Conservation (phyloP, 2,797 vertebrate genomes). For the Labroides dimidiatus region DNA sequence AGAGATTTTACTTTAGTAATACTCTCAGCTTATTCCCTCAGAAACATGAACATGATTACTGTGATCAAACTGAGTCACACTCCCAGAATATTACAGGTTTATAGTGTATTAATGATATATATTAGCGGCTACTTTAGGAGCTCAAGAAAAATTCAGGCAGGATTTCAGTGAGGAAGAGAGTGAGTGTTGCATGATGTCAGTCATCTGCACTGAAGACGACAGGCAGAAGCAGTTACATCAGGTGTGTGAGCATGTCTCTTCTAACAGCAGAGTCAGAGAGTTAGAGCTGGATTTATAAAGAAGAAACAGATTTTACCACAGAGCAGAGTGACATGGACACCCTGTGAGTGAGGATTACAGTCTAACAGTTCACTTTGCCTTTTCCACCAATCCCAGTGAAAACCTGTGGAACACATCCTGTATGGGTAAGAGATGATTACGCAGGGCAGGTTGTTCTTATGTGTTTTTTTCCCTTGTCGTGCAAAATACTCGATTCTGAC, state of each 20-base stretch:
- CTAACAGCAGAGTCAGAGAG: neutral
- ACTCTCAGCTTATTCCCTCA: neutral
- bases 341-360: neutral
- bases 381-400: neutral
- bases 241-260: neutral
- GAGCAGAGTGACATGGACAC: neutral
- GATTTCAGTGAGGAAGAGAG: neutral
- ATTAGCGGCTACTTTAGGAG: neutral
- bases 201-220: neutral
- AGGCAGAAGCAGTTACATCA: neutral
- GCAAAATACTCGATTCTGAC: no score
- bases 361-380: neutral
- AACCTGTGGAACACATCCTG: neutral
- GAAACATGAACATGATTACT: no score
- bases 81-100: neutral
- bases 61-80: neutral
- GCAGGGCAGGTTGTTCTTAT: no score
- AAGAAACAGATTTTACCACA: neutral
- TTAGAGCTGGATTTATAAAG: neutral
- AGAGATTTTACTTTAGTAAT: no score
- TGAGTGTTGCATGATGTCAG: neutral
- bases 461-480: no score
- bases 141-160: neutral
- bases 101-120: neutral
- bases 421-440: no score